phyloP scores from a whole-genome alignment of 2,113 vertebrate species.

The Thermophis baileyi region DNA sequence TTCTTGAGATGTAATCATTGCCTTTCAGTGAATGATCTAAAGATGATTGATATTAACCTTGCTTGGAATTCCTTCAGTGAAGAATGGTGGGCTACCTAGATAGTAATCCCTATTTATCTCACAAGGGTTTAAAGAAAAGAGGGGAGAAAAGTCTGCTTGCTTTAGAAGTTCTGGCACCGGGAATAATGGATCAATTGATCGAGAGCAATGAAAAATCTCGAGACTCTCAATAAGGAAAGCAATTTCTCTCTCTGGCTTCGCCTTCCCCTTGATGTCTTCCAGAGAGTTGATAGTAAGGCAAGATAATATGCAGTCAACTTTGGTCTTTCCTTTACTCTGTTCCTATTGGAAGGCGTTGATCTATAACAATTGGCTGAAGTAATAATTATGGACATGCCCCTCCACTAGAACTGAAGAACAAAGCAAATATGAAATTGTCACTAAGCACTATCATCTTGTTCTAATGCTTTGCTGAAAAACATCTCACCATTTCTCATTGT shows the following conservation, averaged over 20 bases:
- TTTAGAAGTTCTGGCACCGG: not conserved
- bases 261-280: not conserved
- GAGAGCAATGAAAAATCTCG: not conserved
- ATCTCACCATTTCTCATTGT: not conserved
- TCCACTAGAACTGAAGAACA: not conserved
- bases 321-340: not conserved
- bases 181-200: not conserved
- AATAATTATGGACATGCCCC: not conserved
- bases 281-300: not conserved
- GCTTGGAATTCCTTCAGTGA: not conserved
- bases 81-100: not conserved
- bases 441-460: not conserved
- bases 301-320: not conserved
- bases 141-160: no score
- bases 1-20: not conserved
- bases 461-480: not conserved
- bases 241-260: not conserved
- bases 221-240: not conserved
- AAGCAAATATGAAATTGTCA: not conserved
- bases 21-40: accelerated
- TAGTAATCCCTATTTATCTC: not conserved
- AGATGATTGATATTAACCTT: not conserved
- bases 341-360: not conserved
- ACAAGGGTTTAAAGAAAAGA: not conserved
- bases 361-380: not conserved